Conservation (phyloP, 2,888 invertebrate species). For the Nudaria mundana region DNA sequence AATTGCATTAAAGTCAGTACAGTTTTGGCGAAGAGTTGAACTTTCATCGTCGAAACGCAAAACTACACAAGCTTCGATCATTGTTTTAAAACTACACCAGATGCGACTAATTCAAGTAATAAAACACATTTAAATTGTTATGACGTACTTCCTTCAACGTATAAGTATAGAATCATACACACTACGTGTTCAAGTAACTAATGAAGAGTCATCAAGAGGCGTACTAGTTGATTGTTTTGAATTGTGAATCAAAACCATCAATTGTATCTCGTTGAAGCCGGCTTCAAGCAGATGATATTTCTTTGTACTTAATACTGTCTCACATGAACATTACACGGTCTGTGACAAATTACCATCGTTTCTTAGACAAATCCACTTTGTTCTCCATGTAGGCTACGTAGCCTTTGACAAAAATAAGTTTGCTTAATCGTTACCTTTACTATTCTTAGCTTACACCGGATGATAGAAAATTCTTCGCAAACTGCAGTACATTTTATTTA, state of each 20-base stretch:
- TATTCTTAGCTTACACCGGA: too few relatives aligned
- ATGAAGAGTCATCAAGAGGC: slow-evolving; percentile 53
- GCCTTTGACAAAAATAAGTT: too few relatives aligned
- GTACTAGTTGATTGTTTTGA: slow-evolving; percentile 65
- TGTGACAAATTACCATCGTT: too few relatives aligned
- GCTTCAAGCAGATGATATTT: slow-evolving; percentile 43
- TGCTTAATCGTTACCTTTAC: too few relatives aligned
- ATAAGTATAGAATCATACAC: slow-evolving; percentile 17
- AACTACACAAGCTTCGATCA: too few relatives aligned
- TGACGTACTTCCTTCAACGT: background rate
- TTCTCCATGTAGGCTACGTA: background rate
- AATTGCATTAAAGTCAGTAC: too few relatives aligned
- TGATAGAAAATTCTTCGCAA: too few relatives aligned
- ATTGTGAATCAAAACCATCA: slow-evolving; percentile 59
- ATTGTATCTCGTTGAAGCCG: slow-evolving; percentile 64
- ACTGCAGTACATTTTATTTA: too few relatives aligned
- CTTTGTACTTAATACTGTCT: slow-evolving; percentile 19
- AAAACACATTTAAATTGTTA: background rate
- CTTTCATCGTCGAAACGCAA: too few relatives aligned
- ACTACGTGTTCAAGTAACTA: slow-evolving; percentile 31
- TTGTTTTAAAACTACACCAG: too few relatives aligned
- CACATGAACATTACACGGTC: background rate
- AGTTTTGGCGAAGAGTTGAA: too few relatives aligned
- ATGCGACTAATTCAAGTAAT: too few relatives aligned
- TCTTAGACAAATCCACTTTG: background rate